Conservation (phyloP, 2,113 vertebrate species). For the Dicrurus megarhynchus region DNA sequence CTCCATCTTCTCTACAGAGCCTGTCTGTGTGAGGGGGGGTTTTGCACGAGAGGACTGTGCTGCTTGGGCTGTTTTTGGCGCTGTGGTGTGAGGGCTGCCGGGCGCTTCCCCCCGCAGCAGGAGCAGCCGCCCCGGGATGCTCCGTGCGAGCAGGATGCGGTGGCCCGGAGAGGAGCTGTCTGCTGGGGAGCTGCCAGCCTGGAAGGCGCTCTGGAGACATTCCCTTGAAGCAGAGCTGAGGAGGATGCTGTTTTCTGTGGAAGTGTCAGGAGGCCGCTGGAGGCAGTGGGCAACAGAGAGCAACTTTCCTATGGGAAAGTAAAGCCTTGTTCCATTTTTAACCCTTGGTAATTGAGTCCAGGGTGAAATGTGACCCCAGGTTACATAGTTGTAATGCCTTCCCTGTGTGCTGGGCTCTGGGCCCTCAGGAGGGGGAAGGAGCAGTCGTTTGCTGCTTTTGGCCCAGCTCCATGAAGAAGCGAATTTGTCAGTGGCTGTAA, state of each 20-base stretch:
- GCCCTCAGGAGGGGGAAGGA: conserved; percentile 40
- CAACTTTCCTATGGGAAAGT: conserved; percentile 76
- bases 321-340: conserved; percentile 70
- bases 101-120: neutral
- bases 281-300: neutral
- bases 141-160: neutral
- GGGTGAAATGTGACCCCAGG: conserved; percentile 65
- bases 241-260: neutral
- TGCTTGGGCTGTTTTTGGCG: neutral
- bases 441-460: conserved; percentile 56
- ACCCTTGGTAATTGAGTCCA: conserved; percentile 72
- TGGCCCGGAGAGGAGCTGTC: neutral
- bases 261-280: conserved; percentile 26
- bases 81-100: neutral
- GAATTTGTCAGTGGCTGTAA: conserved; percentile 18
- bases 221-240: neutral
- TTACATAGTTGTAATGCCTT: conserved; percentile 70
- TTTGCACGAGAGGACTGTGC: fast-evolving
- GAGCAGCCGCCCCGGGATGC: neutral
- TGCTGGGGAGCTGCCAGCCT: neutral
- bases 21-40: no score
- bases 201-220: neutral
- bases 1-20: fast-evolving
- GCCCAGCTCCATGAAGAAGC: conserved; percentile 17
- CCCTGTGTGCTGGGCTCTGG: neutral